Evolutionary conservation across 1,140 invertebrate genomes (phyloP).

Genomic region (Cherax quadricarinatus): DNA sequence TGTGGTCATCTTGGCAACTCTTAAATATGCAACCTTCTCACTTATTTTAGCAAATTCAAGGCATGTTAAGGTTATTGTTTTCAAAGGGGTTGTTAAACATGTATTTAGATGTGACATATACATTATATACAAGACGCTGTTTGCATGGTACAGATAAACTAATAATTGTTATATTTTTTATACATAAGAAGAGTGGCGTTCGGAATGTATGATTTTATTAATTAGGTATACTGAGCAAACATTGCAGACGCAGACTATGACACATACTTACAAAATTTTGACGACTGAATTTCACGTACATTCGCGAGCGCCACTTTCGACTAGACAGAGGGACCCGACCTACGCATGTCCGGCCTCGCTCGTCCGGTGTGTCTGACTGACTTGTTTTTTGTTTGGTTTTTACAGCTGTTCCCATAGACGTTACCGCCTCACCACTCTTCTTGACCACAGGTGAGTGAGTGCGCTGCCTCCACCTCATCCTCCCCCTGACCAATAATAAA

Average conservation of each 20-base stretch:
- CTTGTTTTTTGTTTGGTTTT: slow-evolving; percentile 50
- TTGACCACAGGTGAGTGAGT: slow-evolving; percentile 51
- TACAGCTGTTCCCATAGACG: slow-evolving; percentile 65
- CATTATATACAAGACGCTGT: no score
- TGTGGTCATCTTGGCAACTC: no score
- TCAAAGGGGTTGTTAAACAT: no score
- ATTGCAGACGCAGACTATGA: neutral
- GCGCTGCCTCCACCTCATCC: neutral
- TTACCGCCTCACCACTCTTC: slow-evolving; percentile 24
- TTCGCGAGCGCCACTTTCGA: slow-evolving; percentile 2
- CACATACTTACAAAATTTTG: neutral
- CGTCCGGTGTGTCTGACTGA: slow-evolving; percentile 46
- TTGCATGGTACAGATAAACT: no score
- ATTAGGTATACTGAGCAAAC: neutral
- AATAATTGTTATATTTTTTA: neutral
- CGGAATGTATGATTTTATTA: neutral
- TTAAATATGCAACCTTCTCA: no score
- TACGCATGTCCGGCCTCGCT: neutral
- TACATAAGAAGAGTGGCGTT: neutral
- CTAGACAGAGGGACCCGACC: slow-evolving; percentile 4
- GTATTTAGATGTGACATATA: no score
- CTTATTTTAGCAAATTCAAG: no score
- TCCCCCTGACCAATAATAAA: neutral
- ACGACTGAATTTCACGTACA: neutral
- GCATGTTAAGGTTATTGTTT: no score